Base-by-base conservation (phyloP, 2,797 vertebrate species). In the Eospalax fontanierii region DNA sequence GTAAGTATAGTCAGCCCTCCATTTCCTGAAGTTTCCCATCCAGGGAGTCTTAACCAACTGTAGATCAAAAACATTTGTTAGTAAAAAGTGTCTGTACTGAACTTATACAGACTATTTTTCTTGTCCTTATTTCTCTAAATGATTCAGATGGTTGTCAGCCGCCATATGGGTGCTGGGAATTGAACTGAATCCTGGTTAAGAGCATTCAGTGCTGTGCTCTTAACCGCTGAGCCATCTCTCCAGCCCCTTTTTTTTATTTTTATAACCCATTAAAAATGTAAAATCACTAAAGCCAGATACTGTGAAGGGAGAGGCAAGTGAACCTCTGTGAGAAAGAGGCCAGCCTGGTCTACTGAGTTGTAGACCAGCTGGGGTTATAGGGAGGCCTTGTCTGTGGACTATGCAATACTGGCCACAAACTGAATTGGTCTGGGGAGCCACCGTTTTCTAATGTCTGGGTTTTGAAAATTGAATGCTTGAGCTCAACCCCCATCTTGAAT, bases 161-260 rank as follows among this genome's bases (percentile, higher is more conserved):
- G n/a, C n/a, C n/a, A n/a, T n/a, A n/a, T n/a, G n/a, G n/a, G n/a
- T n/a, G n/a, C n/a, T n/a, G n/a, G n/a, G n/a, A n/a, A n/a, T n/a
- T n/a, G n/a, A n/a, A n/a, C n/a, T n/a, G n/a, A n/a, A n/a, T n/a
- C n/a, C n/a, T n/a, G n/a, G n/a, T n/a, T n/a, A n/a, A n/a, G n/a
- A n/a, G n/a, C n/a, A n/a, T n/a, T n/a, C n/a, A n/a, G n/a, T n/a
- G n/a, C n/a, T n/a, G n/a, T n/a, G n/a, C n/a, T n/a, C n/a, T n/a
- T n/a, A n/a, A n/a, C n/a, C n/a, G n/a, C n/a, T n/a, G n/a, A n/a
- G n/a, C n/a, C n/a, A n/a, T n/a, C n/a, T n/a, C n/a, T n/a, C n/a
- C n/a, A n/a, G n/a, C n/a, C n/a, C n/a, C 26, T 80, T 71, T 66
- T 65, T 73, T 87, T 19, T 28, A 46, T 71, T 92, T 86, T 79